Conservation (phyloP, 2,797 vertebrate genomes). For the Pseudomugil tenellus region DNA sequence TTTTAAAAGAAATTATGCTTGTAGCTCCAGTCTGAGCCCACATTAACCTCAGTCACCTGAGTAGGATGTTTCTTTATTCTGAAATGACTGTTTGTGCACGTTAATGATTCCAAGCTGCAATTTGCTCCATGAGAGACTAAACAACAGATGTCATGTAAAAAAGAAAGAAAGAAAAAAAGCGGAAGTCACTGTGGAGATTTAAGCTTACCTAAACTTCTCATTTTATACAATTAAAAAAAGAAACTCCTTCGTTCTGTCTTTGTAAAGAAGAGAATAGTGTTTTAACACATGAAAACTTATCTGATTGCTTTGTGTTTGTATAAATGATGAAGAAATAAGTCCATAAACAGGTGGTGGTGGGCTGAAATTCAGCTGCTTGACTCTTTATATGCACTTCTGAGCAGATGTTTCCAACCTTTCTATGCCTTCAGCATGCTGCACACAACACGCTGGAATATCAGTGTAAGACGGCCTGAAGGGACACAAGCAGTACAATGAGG, state of each 20-base stretch:
- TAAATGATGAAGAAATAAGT: no score
- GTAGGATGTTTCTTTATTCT: background rate
- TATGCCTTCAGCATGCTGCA: no score
- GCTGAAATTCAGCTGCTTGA: background rate
- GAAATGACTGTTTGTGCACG: background rate
- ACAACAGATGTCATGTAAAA: background rate
- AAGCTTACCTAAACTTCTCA: background rate
- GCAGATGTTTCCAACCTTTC: background rate
- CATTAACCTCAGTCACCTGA: background rate
- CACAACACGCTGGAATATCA: no score
- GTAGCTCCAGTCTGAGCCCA: background rate
- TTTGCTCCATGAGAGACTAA: background rate
- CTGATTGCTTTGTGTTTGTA: background rate
- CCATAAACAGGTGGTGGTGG: background rate
- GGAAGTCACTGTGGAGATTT: background rate
- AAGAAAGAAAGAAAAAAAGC: no score
- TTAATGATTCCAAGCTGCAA: background rate
- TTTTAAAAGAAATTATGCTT: background rate
- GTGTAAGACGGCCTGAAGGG: background rate
- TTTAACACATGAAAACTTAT: no score
- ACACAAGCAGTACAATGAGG: background rate
- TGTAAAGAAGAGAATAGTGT: no score
- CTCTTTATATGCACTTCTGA: background rate
- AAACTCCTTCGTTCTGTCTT: no score
- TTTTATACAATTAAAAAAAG: background rate